Evolutionary conservation across 2,797 vertebrate genomes (phyloP).

Genomic region (Ciconia nigra): DNA sequence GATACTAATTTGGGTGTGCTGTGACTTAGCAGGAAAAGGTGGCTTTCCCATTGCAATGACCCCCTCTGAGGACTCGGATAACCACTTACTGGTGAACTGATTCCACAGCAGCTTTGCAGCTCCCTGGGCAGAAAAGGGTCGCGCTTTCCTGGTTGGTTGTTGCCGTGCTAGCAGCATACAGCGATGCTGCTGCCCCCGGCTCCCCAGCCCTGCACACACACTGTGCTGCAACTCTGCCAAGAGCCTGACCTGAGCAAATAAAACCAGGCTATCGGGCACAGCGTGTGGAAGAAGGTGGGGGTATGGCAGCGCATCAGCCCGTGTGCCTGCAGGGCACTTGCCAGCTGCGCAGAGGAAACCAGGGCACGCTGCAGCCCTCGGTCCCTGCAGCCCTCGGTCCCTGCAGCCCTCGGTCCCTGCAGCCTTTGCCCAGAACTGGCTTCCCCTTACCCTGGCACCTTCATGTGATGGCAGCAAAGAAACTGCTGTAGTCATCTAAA

Average conservation of each 20-base stretch:
- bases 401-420: neutral
- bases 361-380: too few relatives aligned
- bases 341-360: neutral
- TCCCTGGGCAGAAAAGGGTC: neutral
- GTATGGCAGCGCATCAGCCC: neutral
- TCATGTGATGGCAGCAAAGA: neutral
- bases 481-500: neutral
- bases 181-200: neutral
- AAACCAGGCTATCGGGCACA: neutral
- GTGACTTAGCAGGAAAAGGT: neutral
- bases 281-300: neutral
- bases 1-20: neutral
- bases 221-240: neutral
- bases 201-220: neutral
- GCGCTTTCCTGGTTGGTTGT: rapidly evolving
- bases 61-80: neutral
- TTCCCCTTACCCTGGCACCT: neutral
- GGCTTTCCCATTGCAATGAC: neutral
- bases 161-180: neutral
- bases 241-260: neutral
- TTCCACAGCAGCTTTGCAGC: neutral
- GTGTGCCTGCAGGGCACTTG: rapidly evolving
- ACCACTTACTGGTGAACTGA: neutral
- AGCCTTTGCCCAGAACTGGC: rapidly evolving
- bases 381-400: too few relatives aligned